phyloP scores from a whole-genome alignment of 2,113 vertebrate species.

The Phalacrocorax pelagicus region DNA sequence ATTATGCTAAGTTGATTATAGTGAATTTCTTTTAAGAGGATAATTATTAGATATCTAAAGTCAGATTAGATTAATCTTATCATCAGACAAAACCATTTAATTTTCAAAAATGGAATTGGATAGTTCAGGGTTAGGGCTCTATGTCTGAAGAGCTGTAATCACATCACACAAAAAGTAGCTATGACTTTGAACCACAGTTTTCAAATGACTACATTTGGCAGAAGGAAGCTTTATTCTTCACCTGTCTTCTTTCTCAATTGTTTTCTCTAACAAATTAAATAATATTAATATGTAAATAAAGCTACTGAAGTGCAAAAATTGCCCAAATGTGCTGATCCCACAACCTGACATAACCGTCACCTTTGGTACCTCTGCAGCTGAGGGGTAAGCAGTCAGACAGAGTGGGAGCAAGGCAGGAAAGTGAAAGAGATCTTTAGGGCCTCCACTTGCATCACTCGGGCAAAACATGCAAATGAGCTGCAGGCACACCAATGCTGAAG shows the following conservation, averaged over 20 bases:
- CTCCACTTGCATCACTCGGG: not conserved
- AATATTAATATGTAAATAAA: not conserved
- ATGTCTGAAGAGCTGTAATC: constrained; percentile 2
- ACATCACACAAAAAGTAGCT: constrained; percentile 11
- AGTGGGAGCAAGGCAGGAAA: not conserved
- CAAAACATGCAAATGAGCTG: not conserved
- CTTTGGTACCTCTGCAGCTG: not conserved
- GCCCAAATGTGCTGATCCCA: not conserved
- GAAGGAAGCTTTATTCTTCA: not conserved
- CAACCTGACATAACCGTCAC: not conserved
- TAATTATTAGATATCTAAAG: not conserved
- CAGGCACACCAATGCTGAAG: not conserved
- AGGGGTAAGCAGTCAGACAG: not conserved
- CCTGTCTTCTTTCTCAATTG: not conserved
- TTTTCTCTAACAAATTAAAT: not conserved
- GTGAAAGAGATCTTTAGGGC: not conserved
- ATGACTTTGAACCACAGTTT: not conserved
- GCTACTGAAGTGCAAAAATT: not conserved
- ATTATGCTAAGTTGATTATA: not conserved
- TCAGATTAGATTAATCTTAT: not conserved
- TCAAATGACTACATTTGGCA: not conserved
- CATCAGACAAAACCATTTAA: not conserved
- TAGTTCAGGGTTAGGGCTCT: constrained; percentile 6
- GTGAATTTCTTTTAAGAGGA: not conserved
- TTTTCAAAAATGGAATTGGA: not conserved